Base-by-base conservation (phyloP, 2,113 vertebrate genomes). In the Tupaia chinensis region DNA sequence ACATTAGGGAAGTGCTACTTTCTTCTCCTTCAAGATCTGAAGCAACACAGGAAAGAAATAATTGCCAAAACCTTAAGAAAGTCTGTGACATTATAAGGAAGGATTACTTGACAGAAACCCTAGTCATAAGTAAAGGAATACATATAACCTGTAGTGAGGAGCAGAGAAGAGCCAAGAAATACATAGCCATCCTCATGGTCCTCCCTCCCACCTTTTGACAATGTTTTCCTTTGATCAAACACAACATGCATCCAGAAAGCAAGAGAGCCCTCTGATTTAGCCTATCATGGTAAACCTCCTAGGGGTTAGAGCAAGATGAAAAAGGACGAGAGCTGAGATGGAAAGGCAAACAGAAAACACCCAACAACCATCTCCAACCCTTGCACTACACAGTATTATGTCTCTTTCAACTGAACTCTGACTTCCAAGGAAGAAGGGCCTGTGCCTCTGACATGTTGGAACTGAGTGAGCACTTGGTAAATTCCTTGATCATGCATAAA, bases 331-430 rank as follows among this genome's bases (percentile, higher is more conserved):
- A 13, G 12, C 9, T 16, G 58, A 74, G 16, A 54, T 65, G 3
- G 27, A 74, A 63, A 22, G 19, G 8, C 60, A 58, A 88, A 85
- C 29, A 70, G 58, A 72, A 80, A 85, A 22, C 20, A 15, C 8
- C 32, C 16, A 79, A 14, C 53, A 74, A 44, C 44, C 91, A 74
- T 9, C 22, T 73, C 54, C 66, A 79, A 2, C 20, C 53, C 32
- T 20, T 72, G 29, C 3, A 4, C 15, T 29, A 23, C 0, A 22
- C 0, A 0, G 19, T 34, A n/a, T 32, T 19, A 54, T 16, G 23
- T 34, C 60, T 29, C 34, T 77, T 23, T 54, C 66, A 80, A 54
- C 53, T 65, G 14, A 72, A 12, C 63, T 68, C 27, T 16, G 53
- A 29, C 53, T 23, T 58, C n/a, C 14, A 0, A 32, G 60, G 27